Evolutionary conservation across 1,140 invertebrate genomes (phyloP).

Genomic region (Drosophila dunni): DNA sequence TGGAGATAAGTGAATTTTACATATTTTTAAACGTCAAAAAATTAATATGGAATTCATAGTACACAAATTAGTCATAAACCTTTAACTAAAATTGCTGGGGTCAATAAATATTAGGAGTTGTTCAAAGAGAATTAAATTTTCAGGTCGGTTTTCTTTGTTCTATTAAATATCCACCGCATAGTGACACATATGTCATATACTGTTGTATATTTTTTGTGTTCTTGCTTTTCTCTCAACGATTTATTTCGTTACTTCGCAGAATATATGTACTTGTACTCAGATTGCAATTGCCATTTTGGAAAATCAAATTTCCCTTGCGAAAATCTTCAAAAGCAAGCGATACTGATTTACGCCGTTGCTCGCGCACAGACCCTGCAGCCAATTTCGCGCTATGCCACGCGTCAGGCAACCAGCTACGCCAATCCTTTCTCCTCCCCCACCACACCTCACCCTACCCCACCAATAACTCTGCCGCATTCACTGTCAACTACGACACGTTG

Average conservation of each 20-base stretch:
- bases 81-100: too few relatives aligned
- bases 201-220: neutral
- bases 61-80: too few relatives aligned
- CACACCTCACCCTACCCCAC: too few relatives aligned
- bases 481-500: constrained; percentile 64
- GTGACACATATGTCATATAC: neutral
- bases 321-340: constrained; percentile 75
- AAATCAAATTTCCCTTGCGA: constrained; percentile 65
- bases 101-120: neutral
- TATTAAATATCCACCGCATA: neutral
- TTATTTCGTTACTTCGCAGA: constrained; percentile 1
- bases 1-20: too few relatives aligned
- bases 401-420: constrained; percentile 24
- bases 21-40: too few relatives aligned
- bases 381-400: constrained; percentile 62
- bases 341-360: constrained; percentile 49
- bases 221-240: neutral
- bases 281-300: constrained; percentile 39
- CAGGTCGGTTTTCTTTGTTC: neutral
- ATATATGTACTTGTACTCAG: neutral
- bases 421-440: neutral
- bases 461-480: neutral
- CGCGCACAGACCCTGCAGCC: constrained; percentile 19
- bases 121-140: neutral
- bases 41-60: too few relatives aligned